A percentile compares a stretch with the other conserved stretches of the same genome.
These are phyloP conservation scores for Schizotus pectinicornis DNA, from an alignment of 2,888 invertebrate species.

Conservation along the genomic window DNA sequence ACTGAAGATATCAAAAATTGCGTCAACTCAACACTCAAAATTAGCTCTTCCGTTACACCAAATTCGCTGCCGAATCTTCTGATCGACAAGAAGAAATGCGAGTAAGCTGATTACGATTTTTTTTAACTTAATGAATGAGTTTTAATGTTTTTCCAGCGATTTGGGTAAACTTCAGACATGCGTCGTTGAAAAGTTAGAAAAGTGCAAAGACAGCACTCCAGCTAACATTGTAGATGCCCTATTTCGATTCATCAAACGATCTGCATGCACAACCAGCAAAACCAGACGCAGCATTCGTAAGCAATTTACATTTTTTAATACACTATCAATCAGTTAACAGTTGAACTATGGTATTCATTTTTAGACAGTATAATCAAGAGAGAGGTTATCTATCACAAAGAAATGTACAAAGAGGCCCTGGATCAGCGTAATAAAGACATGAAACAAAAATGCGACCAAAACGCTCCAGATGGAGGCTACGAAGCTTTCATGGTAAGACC, in stretches of 20 bases:
- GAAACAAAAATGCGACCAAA: conserved; percentile 7
- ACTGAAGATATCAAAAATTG: conserved; percentile 68
- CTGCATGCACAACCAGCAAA: conserved; percentile 39
- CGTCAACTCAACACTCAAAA: conserved; percentile 67
- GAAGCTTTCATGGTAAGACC: conserved; percentile 11
- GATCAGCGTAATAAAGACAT: neutral
- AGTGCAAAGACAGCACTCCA: conserved; percentile 76
- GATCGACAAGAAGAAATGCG: conserved; percentile 65
- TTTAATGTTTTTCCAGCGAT: conserved; percentile 57
- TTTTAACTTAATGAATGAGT: neutral
- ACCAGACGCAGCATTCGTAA: conserved; percentile 26
- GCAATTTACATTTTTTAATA: too few species aligned
- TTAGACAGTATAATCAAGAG: conserved; percentile 13
- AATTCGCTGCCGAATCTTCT: conserved; percentile 65
- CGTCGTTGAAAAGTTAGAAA: conserved; percentile 67
- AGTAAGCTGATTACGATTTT: conserved; percentile 53
- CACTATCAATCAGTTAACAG: too few species aligned
- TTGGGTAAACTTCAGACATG: conserved; percentile 65
- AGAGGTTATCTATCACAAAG: neutral
- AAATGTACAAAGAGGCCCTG: neutral
- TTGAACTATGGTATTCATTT: neutral
- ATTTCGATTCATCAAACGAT: conserved; percentile 66
- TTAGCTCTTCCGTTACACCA: conserved; percentile 57
- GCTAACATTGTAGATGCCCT: conserved; percentile 80
- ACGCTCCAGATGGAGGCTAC: conserved; percentile 14